These are phyloP conservation scores for Eucidaris tribuloides DNA, from an alignment of 35 echinoderm and acorn worm species.

Conservation along the genomic window DNA sequence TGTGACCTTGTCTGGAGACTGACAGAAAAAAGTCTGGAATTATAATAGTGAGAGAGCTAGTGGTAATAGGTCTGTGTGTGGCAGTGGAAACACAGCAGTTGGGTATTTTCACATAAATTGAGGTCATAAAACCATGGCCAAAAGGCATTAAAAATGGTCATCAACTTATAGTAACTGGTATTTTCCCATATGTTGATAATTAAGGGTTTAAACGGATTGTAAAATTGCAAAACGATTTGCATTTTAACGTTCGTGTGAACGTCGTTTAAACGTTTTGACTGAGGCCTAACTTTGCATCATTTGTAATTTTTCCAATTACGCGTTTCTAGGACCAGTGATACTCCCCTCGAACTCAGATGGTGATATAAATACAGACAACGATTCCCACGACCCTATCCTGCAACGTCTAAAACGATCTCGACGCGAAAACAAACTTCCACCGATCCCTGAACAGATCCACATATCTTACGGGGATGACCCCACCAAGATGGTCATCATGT, in stretches of 20 bases:
- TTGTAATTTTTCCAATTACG: not conserved
- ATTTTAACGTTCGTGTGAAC: not conserved
- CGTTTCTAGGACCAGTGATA: constrained; percentile 49
- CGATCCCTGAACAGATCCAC: constrained; percentile 86
- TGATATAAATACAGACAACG: not conserved
- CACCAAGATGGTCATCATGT: constrained; percentile 75
- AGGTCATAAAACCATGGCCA: no score
- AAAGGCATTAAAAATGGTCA: not conserved
- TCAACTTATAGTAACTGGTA: not conserved
- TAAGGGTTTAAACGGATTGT: not conserved
- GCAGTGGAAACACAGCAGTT: no score
- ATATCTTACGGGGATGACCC: constrained; percentile 64
- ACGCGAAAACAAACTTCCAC: not conserved
- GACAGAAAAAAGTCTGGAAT: no score
- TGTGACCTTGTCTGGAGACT: no score
- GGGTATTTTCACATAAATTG: no score
- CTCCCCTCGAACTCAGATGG: constrained; percentile 14
- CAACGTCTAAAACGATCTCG: not conserved
- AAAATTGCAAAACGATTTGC: not conserved
- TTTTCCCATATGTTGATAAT: not conserved
- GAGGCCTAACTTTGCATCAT: not conserved
- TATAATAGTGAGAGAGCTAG: no score
- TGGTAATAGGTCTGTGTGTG: no score
- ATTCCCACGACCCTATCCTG: not conserved
- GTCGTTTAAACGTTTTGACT: not conserved